A percentile compares a stretch with the other conserved stretches of the same genome.
Evolutionary conservation across 2,888 invertebrate species (phyloP).

Genomic region (Pseudanteris insignis): DNA sequence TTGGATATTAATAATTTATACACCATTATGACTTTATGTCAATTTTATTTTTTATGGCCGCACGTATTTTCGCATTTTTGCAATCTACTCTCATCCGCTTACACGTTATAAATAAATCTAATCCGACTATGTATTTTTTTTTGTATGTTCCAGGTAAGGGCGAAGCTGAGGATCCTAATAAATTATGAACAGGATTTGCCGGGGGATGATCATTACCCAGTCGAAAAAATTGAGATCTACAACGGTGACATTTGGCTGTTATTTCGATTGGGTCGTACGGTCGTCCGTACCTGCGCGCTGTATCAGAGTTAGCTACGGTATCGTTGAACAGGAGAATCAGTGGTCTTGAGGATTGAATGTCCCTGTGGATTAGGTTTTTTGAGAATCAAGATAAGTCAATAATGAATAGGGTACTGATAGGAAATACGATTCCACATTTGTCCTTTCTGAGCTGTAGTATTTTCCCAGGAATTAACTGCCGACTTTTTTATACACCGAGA

Average conservation of each 20-base stretch:
- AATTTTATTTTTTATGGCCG: too few relatives aligned
- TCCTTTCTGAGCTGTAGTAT: neutral
- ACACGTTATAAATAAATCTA: too few relatives aligned
- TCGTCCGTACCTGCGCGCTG: neutral
- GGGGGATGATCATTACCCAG: slow-evolving; percentile 30
- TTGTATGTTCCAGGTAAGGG: slow-evolving; percentile 36
- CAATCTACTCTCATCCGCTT: too few relatives aligned
- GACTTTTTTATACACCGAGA: too few relatives aligned
- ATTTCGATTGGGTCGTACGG: slow-evolving; percentile 3
- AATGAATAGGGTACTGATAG: slow-evolving; percentile 1
- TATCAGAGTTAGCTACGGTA: neutral
- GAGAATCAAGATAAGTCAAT: slow-evolving; percentile 5
- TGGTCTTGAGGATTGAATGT: slow-evolving; percentile 12
- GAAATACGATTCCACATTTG: too few relatives aligned
- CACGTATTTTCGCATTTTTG: too few relatives aligned
- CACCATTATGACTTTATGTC: too few relatives aligned
- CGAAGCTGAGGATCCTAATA: slow-evolving; percentile 5
- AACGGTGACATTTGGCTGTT: slow-evolving; percentile 16
- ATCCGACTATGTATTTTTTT: too few relatives aligned
- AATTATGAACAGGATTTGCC: slow-evolving; percentile 29
- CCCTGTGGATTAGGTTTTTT: slow-evolving; percentile 16
- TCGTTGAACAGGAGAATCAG: neutral
- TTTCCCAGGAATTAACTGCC: neutral
- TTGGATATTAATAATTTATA: too few relatives aligned
- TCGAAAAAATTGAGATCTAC: slow-evolving; percentile 37